These are phyloP conservation scores for Eilema depressum DNA, from an alignment of 2,888 invertebrate genomes.

Conservation along the genomic window DNA sequence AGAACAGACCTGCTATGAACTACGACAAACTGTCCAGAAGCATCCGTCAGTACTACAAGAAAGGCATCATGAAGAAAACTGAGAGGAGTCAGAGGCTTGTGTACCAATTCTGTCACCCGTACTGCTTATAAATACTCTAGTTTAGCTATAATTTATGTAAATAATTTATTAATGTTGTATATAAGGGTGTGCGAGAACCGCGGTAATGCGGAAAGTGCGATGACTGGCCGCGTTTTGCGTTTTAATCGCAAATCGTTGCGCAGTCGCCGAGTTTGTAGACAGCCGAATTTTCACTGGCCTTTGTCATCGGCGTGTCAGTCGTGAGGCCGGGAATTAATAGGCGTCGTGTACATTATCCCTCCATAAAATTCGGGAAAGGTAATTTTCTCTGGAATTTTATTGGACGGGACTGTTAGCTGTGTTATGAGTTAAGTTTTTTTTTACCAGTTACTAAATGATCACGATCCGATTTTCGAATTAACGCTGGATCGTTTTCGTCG, in stretches of 20 bases:
- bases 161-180: conserved; percentile 67
- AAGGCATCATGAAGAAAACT: conserved; percentile 99
- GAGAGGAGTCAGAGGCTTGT: conserved; percentile 99
- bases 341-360: conserved; percentile 72
- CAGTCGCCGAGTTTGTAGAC: conserved; percentile 67
- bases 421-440: conserved; percentile 74
- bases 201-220: conserved; percentile 82
- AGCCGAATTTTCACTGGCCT: conserved; percentile 63
- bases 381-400: conserved; percentile 85
- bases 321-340: conserved; percentile 62
- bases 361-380: conserved; percentile 86
- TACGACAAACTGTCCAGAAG: conserved; percentile 99
- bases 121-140: conserved; percentile 90
- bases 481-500: conserved; percentile 62
- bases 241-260: conserved; percentile 66
- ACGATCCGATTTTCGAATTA: conserved; percentile 55
- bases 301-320: conserved; percentile 55
- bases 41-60: conserved; percentile 99
- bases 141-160: conserved; percentile 62
- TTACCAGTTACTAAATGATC: conserved; percentile 78
- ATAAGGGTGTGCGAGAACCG: conserved; percentile 72
- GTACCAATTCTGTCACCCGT: conserved; percentile 99
- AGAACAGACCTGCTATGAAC: conserved; percentile 99
- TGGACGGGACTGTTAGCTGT: conserved; percentile 76
- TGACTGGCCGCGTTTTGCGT: conserved; percentile 75